Percentiles rank a stretch among this genome's conserved stretches.
Evolutionary conservation across 2,888 invertebrate species (phyloP).

Genomic region (Chalcosyrphus nemorum): DNA sequence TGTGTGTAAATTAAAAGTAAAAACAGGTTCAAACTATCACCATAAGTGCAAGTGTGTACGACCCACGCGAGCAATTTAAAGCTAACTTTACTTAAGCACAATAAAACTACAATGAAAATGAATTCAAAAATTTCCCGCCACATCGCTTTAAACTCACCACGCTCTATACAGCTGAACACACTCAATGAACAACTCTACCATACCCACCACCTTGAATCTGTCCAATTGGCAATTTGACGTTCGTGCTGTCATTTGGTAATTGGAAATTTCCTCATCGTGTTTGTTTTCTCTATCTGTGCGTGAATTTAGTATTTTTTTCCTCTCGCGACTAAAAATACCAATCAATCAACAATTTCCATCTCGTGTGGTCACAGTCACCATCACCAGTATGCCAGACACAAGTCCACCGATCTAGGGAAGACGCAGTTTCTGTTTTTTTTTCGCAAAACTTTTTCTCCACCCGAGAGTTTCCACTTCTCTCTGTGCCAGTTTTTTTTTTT

Average conservation of each 20-base stretch:
- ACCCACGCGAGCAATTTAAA: no score
- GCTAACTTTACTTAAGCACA: no score
- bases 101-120: no score
- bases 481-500: conserved; percentile 5
- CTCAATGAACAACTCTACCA: conserved; percentile 14
- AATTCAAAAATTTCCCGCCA: no score
- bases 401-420: conserved; percentile 30
- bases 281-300: conserved; percentile 70
- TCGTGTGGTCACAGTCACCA: conserved; percentile 9
- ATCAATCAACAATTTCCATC: conserved; percentile 43
- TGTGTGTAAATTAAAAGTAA: no score
- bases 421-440: conserved; percentile 35
- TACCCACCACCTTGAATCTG: conserved; percentile 19
- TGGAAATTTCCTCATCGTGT: conserved; percentile 60
- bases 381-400: conserved; percentile 61
- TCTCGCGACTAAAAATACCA: conserved; percentile 37
- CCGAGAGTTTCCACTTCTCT: conserved; percentile 14
- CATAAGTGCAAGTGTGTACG: no score
- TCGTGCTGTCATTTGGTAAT: conserved; percentile 50
- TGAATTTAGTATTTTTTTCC: conserved; percentile 56
- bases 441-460: conserved; percentile 39
- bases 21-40: no score
- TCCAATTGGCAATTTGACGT: conserved; percentile 49
- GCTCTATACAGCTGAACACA: conserved; percentile 17
- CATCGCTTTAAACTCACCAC: conserved; percentile 1